A percentile compares a stretch with the other conserved stretches of the same genome.
phyloP scores from a whole-genome alignment of 2,888 invertebrate genomes.

The Abrostola triplasia region DNA sequence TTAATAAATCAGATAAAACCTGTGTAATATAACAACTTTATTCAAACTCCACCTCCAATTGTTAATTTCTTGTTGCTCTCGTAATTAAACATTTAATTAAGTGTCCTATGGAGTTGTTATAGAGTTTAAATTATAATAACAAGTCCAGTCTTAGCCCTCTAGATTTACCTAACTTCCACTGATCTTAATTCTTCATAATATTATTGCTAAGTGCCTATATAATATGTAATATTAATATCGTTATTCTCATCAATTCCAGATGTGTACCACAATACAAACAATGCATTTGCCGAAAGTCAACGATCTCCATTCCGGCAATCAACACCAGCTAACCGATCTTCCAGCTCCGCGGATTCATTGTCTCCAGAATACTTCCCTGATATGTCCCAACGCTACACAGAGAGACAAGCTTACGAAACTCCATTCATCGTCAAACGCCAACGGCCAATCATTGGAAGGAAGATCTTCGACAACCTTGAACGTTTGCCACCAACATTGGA shows the following conservation, averaged over 20 bases:
- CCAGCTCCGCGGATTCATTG: slow-evolving; percentile 78
- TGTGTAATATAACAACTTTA: no score
- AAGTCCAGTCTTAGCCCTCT: no score
- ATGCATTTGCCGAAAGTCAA: slow-evolving; percentile 9
- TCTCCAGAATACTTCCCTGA: slow-evolving; percentile 80
- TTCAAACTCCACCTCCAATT: no score
- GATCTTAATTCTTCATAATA: no score
- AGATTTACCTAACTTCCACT: no score
- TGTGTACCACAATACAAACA: slow-evolving; percentile 49
- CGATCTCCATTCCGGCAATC: slow-evolving; percentile 63
- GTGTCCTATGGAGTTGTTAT: no score
- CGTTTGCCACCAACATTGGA: slow-evolving; percentile 35
- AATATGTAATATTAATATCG: background rate
- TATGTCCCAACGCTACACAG: slow-evolving; percentile 42
- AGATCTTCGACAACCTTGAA: slow-evolving; percentile 65
- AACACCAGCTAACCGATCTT: slow-evolving; percentile 66
- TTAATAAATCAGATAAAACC: no score
- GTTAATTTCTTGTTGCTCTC: no score
- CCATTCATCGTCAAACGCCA: slow-evolving; percentile 58
- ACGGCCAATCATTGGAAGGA: slow-evolving; percentile 76
- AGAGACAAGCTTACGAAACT: slow-evolving; percentile 43
- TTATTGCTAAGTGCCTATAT: no score
- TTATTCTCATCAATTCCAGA: slow-evolving; percentile 59
- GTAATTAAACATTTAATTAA: no score
- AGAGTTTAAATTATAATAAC: no score